A percentile compares a stretch with the other conserved stretches of the same genome.
Conservation (phyloP, 53 echinoderm and acorn worm genomes). For the Paracentrotus lividus region DNA sequence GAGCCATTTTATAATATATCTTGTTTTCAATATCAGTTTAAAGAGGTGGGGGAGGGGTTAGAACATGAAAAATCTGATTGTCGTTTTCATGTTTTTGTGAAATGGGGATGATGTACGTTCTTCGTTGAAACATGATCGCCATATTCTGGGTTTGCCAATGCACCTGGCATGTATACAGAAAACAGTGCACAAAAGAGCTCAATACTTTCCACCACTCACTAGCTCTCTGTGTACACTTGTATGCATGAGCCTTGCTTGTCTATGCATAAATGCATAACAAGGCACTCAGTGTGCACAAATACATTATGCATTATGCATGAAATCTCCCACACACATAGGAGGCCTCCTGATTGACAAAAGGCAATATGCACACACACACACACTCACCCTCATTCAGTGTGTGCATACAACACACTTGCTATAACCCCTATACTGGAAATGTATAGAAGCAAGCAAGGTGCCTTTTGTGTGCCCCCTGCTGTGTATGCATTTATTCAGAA, state of each 20-base stretch:
- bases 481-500: conserved; percentile 71
- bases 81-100: too few relatives aligned
- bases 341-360: background rate
- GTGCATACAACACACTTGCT: conserved; percentile 16
- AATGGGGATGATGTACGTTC: too few relatives aligned
- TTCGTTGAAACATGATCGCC: background rate
- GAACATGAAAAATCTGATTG: too few relatives aligned
- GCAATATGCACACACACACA: background rate
- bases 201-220: conserved; percentile 60
- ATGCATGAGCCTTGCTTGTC: conserved; percentile 47
- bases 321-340: conserved; percentile 16
- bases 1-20: too few relatives aligned
- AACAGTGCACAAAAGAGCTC: conserved; percentile 32
- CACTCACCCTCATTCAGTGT: conserved; percentile 7
- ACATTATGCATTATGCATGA: conserved; percentile 69
- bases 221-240: conserved; percentile 17
- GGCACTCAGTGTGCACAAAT: conserved; percentile 1
- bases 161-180: conserved; percentile 1
- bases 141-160: background rate
- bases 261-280: conserved; percentile 68
- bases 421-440: background rate
- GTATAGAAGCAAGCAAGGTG: background rate
- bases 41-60: too few relatives aligned
- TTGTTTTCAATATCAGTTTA: too few relatives aligned
- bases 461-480: conserved; percentile 36